These are phyloP conservation scores for Platanista minor DNA, from an alignment of 2,113 vertebrate genomes.

Conservation along the genomic window DNA sequence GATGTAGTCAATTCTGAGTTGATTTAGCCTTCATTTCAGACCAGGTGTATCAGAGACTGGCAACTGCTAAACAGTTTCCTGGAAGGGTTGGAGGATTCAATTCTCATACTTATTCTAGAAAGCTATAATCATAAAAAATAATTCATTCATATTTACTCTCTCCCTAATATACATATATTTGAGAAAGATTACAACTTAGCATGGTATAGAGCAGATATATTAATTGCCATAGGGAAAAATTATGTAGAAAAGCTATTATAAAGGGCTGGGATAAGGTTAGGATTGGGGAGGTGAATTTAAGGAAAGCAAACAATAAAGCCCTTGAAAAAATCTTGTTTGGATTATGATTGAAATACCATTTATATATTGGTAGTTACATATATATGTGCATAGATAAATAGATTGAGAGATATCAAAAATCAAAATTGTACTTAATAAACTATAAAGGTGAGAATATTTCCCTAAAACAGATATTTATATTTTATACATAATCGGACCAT, in stretches of 20 bases:
- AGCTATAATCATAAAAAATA: background rate
- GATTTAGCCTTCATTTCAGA: background rate
- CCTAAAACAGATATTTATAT: background rate
- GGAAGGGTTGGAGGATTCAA: background rate
- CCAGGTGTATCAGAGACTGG: background rate
- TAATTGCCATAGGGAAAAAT: background rate
- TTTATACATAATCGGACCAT: background rate
- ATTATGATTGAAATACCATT: background rate
- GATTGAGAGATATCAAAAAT: background rate
- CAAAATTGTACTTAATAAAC: background rate
- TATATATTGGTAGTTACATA: background rate
- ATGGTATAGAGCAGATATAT: background rate
- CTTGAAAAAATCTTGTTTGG: background rate
- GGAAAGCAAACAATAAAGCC: background rate
- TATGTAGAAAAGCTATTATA: background rate
- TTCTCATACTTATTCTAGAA: background rate
- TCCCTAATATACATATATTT: background rate
- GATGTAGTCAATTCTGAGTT: background rate
- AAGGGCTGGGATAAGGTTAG: background rate
- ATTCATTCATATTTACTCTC: background rate
- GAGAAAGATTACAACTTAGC: background rate
- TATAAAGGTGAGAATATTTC: background rate
- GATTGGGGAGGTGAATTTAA: background rate
- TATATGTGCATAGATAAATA: background rate
- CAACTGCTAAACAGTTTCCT: background rate